Evolutionary conservation across 2,888 invertebrate species (phyloP).

Genomic region (Trissolcus japonicus): DNA sequence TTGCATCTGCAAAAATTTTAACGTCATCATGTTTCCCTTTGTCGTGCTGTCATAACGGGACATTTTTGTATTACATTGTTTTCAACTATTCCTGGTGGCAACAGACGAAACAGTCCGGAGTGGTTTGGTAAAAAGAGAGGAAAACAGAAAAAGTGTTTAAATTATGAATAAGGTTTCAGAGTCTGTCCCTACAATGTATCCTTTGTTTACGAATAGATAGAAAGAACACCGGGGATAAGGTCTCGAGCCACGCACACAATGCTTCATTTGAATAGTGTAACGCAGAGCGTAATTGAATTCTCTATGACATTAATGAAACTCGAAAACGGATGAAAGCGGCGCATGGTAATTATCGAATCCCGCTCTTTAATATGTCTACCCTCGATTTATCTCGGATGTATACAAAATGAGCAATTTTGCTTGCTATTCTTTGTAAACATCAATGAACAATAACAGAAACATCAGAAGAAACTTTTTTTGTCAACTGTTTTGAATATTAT

Average conservation of each 20-base stretch:
- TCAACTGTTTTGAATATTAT: too few species aligned
- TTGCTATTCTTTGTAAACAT: background rate
- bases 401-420: background rate
- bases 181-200: constrained; percentile 12
- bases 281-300: constrained; percentile 25
- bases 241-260: constrained; percentile 19
- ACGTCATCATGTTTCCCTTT: too few species aligned
- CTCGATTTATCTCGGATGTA: background rate
- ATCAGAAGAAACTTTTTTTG: too few species aligned
- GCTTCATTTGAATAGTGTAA: constrained; percentile 18
- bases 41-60: too few species aligned
- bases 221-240: constrained; percentile 18
- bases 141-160: constrained; percentile 20
- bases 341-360: constrained; percentile 8
- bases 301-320: constrained; percentile 24
- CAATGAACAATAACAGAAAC: background rate
- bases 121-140: background rate
- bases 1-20: constrained; percentile 76
- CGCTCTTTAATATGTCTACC: constrained; percentile 7
- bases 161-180: constrained; percentile 29
- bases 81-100: too few species aligned
- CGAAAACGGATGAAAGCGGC: constrained; percentile 8
- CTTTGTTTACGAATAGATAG: constrained; percentile 35
- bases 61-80: too few species aligned
- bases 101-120: too few species aligned